Evolutionary conservation across 2,888 invertebrate genomes (phyloP).

Genomic region (Pyrrhosoma nymphula): DNA sequence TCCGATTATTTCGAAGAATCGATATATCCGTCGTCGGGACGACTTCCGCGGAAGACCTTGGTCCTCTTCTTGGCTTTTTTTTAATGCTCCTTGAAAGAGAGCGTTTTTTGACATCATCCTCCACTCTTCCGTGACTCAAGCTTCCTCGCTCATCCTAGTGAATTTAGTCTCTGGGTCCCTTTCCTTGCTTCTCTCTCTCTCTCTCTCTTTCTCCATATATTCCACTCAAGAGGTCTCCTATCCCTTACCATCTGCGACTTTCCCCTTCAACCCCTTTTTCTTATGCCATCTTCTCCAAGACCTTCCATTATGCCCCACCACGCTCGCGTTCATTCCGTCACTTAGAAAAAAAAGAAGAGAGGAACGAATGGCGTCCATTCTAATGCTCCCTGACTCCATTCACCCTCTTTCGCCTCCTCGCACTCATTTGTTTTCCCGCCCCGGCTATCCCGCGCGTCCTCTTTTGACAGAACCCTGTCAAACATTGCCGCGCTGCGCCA

Average conservation of each 20-base stretch:
- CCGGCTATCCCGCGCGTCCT: neutral
- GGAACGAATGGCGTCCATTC: neutral
- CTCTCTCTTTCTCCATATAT: too few species aligned
- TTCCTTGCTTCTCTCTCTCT: too few species aligned
- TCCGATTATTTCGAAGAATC: neutral
- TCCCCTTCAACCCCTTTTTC: neutral
- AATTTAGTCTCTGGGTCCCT: too few species aligned
- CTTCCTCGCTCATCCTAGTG: neutral
- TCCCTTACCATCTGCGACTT: neutral
- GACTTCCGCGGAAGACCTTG: neutral
- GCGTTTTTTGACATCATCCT: neutral
- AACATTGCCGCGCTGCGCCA: neutral
- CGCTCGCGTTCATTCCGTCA: neutral
- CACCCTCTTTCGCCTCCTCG: neutral
- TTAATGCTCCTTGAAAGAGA: too few species aligned
- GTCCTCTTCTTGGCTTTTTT: too few species aligned
- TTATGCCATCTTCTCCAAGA: neutral
- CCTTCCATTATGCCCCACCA: neutral
- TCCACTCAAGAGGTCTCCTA: neutral
- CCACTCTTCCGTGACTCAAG: neutral
- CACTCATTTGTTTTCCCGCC: constrained; percentile 37
- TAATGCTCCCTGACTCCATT: neutral
- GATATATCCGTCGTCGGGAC: neutral
- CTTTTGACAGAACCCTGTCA: constrained; percentile 10
- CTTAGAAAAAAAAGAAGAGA: neutral